Evolutionary conservation across 1,140 invertebrate genomes (phyloP).

Genomic region (Rhyacophila brunnea): DNA sequence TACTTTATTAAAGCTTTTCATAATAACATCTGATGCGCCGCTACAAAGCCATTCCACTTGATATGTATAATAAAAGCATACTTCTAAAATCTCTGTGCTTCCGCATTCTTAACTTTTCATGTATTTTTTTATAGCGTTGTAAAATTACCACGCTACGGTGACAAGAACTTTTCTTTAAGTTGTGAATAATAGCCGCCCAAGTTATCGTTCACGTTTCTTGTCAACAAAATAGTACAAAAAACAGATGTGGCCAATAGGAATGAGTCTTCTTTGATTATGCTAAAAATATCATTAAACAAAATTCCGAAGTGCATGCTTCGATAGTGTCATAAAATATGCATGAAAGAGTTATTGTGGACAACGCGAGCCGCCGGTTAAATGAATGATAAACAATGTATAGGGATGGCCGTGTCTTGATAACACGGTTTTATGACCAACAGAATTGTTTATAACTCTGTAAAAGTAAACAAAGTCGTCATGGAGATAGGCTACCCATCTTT

Average conservation of each 20-base stretch:
- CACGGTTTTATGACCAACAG: too few species aligned
- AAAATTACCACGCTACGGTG: slow-evolving; percentile 26
- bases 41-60: slow-evolving; percentile 9
- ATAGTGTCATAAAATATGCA: slow-evolving; percentile 25
- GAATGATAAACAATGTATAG: neutral
- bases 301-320: slow-evolving; percentile 5
- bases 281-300: slow-evolving; percentile 17
- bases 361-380: neutral
- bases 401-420: neutral
- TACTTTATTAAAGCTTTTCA: neutral
- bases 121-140: slow-evolving; percentile 25
- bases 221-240: slow-evolving; percentile 18
- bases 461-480: too few species aligned
- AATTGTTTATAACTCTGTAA: too few species aligned
- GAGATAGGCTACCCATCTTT: too few species aligned
- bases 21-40: slow-evolving; percentile 22
- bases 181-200: slow-evolving; percentile 23
- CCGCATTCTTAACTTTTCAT: slow-evolving; percentile 23
- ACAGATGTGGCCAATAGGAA: neutral
- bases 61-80: slow-evolving; percentile 18
- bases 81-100: slow-evolving; percentile 18
- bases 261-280: slow-evolving; percentile 16
- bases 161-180: slow-evolving; percentile 26
- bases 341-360: slow-evolving; percentile 14
- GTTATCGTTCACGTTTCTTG: slow-evolving; percentile 11